These are phyloP conservation scores for Drepanosiphum platanoidis DNA, from an alignment of 2,888 invertebrate genomes.

Conservation along the genomic window DNA sequence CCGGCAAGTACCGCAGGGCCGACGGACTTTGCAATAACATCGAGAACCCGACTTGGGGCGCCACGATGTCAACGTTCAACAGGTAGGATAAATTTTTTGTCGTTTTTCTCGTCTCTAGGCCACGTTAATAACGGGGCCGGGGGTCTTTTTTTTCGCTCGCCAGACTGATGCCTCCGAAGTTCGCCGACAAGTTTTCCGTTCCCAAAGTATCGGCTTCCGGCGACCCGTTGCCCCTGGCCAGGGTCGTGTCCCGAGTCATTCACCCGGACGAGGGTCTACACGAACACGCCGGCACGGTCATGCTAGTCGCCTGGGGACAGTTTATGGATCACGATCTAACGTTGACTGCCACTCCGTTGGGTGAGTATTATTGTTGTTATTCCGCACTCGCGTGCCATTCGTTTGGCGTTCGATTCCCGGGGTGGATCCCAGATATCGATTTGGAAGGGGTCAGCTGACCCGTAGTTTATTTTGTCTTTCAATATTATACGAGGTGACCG, in stretches of 20 bases:
- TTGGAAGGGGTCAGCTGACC: too few species aligned
- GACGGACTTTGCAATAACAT: conserved; percentile 92
- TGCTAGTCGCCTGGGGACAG: conserved; percentile 94
- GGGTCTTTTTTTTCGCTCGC: too few species aligned
- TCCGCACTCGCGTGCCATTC: too few species aligned
- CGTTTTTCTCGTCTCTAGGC: neutral
- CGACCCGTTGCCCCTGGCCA: conserved; percentile 79
- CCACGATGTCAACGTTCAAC: conserved; percentile 84
- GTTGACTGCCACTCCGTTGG: conserved; percentile 85
- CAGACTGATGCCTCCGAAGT: conserved; percentile 81
- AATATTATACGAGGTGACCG: too few species aligned
- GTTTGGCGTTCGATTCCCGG: too few species aligned
- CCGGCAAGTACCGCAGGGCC: conserved; percentile 86
- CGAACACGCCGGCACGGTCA: conserved; percentile 92
- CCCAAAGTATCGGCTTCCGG: conserved; percentile 85
- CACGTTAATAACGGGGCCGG: neutral
- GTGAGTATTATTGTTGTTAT: conserved; percentile 69
- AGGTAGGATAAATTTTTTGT: conserved; percentile 69
- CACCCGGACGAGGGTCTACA: conserved; percentile 93
- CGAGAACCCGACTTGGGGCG: conserved; percentile 89
- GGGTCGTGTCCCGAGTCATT: conserved; percentile 88
- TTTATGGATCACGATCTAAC: conserved; percentile 96
- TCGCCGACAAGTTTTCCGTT: conserved; percentile 84
- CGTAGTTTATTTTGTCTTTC: too few species aligned
- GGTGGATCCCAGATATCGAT: too few species aligned